A percentile compares a stretch with the other conserved stretches of the same genome.
These are phyloP conservation scores for Rhopalosiphum padi DNA, from an alignment of 1,140 invertebrate species.

Conservation along the genomic window DNA sequence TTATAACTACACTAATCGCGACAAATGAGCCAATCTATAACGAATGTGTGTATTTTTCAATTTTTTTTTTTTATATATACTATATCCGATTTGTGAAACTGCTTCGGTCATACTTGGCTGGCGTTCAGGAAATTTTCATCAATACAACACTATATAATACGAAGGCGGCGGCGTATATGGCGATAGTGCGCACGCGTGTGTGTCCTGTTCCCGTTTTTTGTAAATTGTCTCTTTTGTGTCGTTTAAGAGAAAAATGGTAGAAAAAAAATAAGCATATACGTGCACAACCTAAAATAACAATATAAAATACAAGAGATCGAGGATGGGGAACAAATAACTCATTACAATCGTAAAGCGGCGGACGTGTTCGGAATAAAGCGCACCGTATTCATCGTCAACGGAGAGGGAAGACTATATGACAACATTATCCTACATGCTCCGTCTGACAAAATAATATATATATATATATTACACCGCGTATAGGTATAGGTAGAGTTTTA, in stretches of 20 bases:
- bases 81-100: background rate
- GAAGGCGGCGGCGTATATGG: no score
- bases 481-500: background rate
- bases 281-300: slow-evolving; percentile 18
- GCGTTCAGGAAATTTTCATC: slow-evolving; percentile 4
- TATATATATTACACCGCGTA: background rate
- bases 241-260: slow-evolving; percentile 10
- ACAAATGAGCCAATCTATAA: background rate
- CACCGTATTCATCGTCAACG: background rate
- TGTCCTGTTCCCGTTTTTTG: slow-evolving; percentile 2
- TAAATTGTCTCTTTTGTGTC: slow-evolving; percentile 55
- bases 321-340: slow-evolving; percentile 55
- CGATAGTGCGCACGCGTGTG: no score
- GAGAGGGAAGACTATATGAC: background rate
- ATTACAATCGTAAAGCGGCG: slow-evolving; percentile 56
- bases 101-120: background rate
- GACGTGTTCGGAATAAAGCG: slow-evolving; percentile 54
- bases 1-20: background rate
- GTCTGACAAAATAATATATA: background rate
- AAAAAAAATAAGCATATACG: background rate
- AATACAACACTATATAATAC: background rate
- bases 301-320: slow-evolving; percentile 44
- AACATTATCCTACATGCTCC: background rate
- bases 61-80: background rate
- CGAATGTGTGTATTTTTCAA: background rate